A percentile compares a stretch with the other conserved stretches of the same genome.
Evolutionary conservation across 2,888 invertebrate genomes (phyloP).

Genomic region (Artemia sinica): DNA sequence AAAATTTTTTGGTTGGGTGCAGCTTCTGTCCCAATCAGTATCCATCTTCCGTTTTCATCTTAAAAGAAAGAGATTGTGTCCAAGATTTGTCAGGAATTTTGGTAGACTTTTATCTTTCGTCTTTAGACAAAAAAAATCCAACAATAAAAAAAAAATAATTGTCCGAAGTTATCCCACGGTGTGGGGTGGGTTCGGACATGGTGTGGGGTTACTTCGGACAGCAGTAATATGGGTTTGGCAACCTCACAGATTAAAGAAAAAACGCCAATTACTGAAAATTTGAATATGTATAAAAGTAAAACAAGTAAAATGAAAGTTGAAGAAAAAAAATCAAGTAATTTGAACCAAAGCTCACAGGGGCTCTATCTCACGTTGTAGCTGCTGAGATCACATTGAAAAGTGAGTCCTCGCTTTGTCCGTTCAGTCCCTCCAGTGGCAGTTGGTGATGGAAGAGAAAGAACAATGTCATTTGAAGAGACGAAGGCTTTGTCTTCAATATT

Average conservation of each 20-base stretch:
- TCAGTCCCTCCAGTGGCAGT: not conserved
- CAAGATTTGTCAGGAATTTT: not conserved
- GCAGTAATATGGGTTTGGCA: too few species aligned
- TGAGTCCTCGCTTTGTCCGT: not conserved
- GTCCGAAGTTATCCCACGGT: not conserved
- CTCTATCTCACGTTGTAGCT: not conserved
- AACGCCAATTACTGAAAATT: too few species aligned
- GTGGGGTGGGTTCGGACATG: constrained; percentile 8
- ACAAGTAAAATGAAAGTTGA: not conserved
- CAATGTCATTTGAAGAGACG: not conserved
- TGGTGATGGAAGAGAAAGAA: not conserved
- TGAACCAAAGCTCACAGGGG: too few species aligned
- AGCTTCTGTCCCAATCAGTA: not conserved
- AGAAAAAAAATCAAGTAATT: not conserved
- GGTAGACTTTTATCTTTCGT: constrained; percentile 5
- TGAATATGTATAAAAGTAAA: too few species aligned
- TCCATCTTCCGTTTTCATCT: not conserved
- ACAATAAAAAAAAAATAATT: not conserved
- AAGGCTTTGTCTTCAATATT: not conserved
- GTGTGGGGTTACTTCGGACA: too few species aligned
- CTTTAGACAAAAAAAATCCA: not conserved
- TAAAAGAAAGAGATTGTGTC: not conserved
- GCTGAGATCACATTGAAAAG: not conserved
- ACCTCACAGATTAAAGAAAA: too few species aligned
- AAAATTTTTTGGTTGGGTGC: not conserved